Evolutionary conservation across 2,888 invertebrate species (phyloP).

Genomic region (Parasteatoda lunata): DNA sequence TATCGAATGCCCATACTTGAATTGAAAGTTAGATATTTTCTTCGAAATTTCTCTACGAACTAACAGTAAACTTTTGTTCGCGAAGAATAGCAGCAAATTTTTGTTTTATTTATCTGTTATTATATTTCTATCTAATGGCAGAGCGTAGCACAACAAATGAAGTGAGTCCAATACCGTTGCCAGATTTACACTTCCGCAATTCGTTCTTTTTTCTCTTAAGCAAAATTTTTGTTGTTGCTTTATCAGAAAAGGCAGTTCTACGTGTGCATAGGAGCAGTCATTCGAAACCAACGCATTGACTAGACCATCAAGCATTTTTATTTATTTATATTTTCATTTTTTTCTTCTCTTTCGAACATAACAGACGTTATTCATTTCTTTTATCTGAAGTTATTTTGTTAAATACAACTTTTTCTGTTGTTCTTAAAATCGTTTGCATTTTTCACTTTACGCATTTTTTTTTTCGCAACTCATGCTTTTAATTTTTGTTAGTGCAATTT

Average conservation of each 20-base stretch:
- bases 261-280: constrained; percentile 25
- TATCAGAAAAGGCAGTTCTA: constrained; percentile 18
- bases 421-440: background rate
- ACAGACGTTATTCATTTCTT: background rate
- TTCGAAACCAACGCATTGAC: constrained; percentile 19
- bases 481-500: no score
- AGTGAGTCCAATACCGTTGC: constrained; percentile 52
- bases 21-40: no score
- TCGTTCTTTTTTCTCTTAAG: constrained; percentile 25
- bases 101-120: background rate
- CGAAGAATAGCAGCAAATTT: background rate
- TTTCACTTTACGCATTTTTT: no score
- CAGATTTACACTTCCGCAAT: constrained; percentile 66
- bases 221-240: constrained; percentile 16
- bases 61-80: constrained; percentile 1
- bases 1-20: no score
- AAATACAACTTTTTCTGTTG: background rate
- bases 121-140: constrained; percentile 34
- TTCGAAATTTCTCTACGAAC: no score
- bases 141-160: constrained; percentile 51
- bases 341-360: background rate
- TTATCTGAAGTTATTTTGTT: background rate
- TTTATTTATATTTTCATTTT: background rate
- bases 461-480: no score
- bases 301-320: background rate